Conservation (phyloP, 2,113 vertebrate species). For the Laticauda colubrina region DNA sequence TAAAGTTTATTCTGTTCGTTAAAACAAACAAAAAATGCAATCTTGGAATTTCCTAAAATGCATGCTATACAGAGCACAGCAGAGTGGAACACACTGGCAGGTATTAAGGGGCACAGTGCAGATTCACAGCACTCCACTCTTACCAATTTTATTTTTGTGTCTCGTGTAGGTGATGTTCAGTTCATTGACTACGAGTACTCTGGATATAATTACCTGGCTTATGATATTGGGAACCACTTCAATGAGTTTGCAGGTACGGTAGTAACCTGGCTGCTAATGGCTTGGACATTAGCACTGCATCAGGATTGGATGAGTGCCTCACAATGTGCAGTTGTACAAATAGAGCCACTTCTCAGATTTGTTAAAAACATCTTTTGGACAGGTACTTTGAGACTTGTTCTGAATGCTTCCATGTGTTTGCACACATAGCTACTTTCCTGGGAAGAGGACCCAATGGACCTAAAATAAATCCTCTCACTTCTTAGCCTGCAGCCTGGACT, state of each 20-base stretch:
- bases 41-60: constrained; percentile 58
- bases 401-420: not conserved
- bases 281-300: not conserved
- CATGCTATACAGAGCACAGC: constrained; percentile 46
- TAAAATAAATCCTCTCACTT: not conserved
- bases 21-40: constrained; percentile 48
- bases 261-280: not conserved
- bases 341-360: not conserved
- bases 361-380: not conserved
- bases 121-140: constrained; percentile 56
- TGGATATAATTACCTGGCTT: constrained; percentile 98
- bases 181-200: constrained; percentile 99
- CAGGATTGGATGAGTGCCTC: not conserved
- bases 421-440: not conserved
- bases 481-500: not conserved
- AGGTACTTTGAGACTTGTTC: not conserved
- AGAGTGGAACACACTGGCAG: constrained; percentile 41
- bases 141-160: constrained; percentile 75
- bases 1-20: constrained; percentile 32
- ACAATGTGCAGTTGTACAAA: not conserved
- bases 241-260: constrained; percentile 95
- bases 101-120: constrained; percentile 35
- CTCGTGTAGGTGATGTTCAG: constrained; percentile 86
- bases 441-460: not conserved
- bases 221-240: constrained; percentile 99